Percentiles rank a stretch among this genome's conserved stretches.
Evolutionary conservation across 2,797 vertebrate genomes (phyloP).

Genomic region (Vultur gryphus): DNA sequence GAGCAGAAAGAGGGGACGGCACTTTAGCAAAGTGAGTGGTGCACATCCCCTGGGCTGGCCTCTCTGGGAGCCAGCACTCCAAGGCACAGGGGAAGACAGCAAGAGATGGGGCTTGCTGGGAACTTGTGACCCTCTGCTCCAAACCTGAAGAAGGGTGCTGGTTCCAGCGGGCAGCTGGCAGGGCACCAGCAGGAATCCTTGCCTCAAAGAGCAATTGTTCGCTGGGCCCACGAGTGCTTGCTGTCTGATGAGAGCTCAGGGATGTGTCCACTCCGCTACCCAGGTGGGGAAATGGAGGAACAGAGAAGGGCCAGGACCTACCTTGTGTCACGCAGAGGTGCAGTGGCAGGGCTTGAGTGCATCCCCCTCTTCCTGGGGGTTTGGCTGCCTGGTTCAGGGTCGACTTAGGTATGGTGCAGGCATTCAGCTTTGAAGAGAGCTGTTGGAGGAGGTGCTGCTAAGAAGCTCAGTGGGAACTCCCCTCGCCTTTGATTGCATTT

Average conservation of each 20-base stretch:
- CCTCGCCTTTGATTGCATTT: neutral
- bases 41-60: no score
- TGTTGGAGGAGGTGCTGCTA: neutral
- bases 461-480: neutral
- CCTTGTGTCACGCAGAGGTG: neutral
- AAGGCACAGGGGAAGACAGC: neutral
- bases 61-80: neutral
- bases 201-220: neutral
- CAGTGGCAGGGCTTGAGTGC: neutral
- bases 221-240: neutral
- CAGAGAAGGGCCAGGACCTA: neutral
- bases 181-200: neutral
- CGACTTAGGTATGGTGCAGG: neutral
- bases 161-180: neutral
- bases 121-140: neutral
- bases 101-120: neutral
- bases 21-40: neutral
- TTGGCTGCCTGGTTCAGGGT: neutral
- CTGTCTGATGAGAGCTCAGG: neutral
- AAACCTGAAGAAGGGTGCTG: neutral
- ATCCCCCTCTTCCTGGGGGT: neutral
- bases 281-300: neutral
- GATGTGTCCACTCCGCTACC: fast-evolving
- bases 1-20: neutral
- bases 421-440: neutral